Percentiles rank a stretch among this genome's conserved stretches.
Conservation (phyloP, 1,140 invertebrate genomes). For the Lepidotrigona ventralis region DNA sequence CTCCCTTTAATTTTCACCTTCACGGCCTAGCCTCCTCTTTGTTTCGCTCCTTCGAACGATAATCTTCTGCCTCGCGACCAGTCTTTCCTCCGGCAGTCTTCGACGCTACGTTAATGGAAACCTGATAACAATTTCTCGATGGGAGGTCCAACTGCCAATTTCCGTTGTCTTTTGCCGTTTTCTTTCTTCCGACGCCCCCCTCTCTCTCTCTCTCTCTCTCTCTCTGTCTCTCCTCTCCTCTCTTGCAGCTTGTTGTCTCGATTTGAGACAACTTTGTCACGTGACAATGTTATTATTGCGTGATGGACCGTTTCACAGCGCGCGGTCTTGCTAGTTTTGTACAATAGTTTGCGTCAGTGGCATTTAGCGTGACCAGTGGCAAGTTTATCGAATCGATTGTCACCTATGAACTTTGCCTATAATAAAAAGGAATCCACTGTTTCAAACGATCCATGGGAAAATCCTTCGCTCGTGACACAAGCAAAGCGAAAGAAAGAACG, state of each 20-base stretch:
- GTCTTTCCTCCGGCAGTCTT: constrained; percentile 53
- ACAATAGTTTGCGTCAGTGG: too few species aligned
- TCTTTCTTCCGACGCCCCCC: not conserved
- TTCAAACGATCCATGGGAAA: too few species aligned
- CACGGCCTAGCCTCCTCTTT: not conserved
- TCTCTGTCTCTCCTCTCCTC: not conserved
- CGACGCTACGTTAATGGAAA: constrained; percentile 71
- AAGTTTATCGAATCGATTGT: not conserved
- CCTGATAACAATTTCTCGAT: constrained; percentile 68
- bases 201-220: not conserved
- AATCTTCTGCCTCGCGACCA: constrained; percentile 33
- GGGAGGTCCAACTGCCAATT: constrained; percentile 9
- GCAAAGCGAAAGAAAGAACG: too few species aligned
- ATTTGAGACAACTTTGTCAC: too few species aligned
- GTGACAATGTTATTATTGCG: too few species aligned
- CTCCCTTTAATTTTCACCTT: constrained; percentile 27
- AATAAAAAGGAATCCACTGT: not conserved
- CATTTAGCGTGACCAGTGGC: not conserved
- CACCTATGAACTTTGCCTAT: not conserved
- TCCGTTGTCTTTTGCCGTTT: not conserved
- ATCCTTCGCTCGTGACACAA: too few species aligned
- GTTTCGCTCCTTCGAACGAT: constrained; percentile 6
- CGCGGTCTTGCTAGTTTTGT: too few species aligned
- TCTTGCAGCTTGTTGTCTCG: not conserved
- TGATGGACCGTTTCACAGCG: too few species aligned